These are phyloP conservation scores for Hypolimnas misippus DNA, from an alignment of 2,888 invertebrate genomes.

Conservation along the genomic window DNA sequence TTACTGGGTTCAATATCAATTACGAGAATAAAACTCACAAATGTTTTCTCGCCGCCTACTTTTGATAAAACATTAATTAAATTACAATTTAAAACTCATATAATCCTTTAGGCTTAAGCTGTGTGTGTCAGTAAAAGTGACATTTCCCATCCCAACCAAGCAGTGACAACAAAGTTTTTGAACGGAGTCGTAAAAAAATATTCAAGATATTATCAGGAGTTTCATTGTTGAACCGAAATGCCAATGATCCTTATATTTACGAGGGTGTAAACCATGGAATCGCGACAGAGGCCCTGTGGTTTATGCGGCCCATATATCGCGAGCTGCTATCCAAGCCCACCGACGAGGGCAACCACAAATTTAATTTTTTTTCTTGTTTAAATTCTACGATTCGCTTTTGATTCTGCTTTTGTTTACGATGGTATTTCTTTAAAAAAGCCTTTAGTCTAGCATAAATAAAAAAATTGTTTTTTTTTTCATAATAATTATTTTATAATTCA, in stretches of 20 bases:
- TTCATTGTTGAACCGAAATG: constrained; percentile 15
- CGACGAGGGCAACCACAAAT: neutral
- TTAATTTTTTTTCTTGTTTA: neutral
- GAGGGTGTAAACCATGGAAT: constrained; percentile 23
- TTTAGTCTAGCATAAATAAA: too few species aligned
- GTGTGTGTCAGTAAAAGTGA: neutral
- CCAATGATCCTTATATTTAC: constrained; percentile 26
- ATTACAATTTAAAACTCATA: too few species aligned
- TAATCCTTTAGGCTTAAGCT: too few species aligned
- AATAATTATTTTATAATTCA: too few species aligned
- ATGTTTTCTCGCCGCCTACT: too few species aligned
- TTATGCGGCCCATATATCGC: constrained; percentile 20
- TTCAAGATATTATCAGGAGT: constrained; percentile 9
- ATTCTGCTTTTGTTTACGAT: too few species aligned
- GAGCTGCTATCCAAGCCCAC: neutral
- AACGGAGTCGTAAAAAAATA: constrained; percentile 1
- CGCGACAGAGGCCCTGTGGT: constrained; percentile 15
- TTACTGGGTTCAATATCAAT: too few species aligned
- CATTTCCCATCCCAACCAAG: neutral
- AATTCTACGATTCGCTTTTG: neutral
- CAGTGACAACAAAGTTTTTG: neutral
- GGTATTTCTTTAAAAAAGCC: too few species aligned
- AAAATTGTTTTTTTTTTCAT: too few species aligned
- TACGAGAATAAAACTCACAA: too few species aligned
- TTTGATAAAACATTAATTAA: too few species aligned